A percentile compares a stretch with the other conserved stretches of the same genome.
Conservation (phyloP, 2,113 vertebrate genomes). For the Sterna hirundo region DNA sequence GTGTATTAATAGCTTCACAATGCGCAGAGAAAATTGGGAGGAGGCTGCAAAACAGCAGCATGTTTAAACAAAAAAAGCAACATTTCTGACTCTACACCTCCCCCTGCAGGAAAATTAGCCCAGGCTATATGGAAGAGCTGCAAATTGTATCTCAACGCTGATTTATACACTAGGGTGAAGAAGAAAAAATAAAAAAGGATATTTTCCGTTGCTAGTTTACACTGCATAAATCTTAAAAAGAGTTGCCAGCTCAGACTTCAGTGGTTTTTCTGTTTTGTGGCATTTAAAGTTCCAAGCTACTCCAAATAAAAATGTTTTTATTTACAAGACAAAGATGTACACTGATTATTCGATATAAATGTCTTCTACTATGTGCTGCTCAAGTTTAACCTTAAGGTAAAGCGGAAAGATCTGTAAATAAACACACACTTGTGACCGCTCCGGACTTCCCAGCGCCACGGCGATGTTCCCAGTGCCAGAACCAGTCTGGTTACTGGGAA, state of each 20-base stretch:
- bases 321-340: not conserved
- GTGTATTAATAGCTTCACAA: not conserved
- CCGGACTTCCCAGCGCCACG: not conserved
- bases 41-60: not conserved
- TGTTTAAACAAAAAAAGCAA: not conserved
- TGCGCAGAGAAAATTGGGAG: not conserved
- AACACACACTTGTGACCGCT: not conserved
- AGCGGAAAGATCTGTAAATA: not conserved
- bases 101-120: conserved; percentile 62
- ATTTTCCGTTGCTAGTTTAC: not conserved
- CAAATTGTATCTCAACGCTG: not conserved
- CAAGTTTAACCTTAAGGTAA: not conserved
- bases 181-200: not conserved
- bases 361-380: not conserved
- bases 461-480: not conserved
- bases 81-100: conserved; percentile 60
- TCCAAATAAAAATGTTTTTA: not conserved
- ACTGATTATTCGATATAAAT: not conserved
- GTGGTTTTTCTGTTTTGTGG: not conserved
- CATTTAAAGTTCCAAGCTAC: not conserved
- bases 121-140: not conserved
- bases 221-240: not conserved
- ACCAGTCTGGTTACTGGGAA: not conserved
- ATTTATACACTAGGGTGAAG: not conserved
- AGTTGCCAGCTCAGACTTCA: not conserved